Conservation (phyloP, 2,113 vertebrate genomes). For the Myotis yumanensis region DNA sequence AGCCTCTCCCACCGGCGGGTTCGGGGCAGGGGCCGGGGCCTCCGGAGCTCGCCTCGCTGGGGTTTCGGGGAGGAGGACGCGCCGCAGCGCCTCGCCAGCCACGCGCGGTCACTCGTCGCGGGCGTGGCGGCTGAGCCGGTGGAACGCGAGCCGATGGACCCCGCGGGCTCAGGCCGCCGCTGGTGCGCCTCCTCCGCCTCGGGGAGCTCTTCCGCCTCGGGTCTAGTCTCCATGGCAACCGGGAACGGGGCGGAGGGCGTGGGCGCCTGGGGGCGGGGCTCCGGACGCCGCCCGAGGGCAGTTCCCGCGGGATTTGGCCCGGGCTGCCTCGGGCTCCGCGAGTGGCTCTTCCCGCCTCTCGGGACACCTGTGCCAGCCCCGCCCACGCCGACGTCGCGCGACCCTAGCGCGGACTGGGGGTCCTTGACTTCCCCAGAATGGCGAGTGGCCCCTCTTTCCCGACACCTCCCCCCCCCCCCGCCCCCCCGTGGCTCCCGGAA, state of each 20-base stretch:
- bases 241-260: not conserved
- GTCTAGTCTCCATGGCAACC: conserved; percentile 60
- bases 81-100: not conserved
- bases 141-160: accelerated
- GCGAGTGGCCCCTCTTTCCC: not conserved
- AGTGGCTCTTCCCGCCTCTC: accelerated
- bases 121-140: not conserved
- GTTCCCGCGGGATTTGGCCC: not conserved
- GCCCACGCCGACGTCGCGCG: accelerated
- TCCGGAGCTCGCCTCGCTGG: not conserved
- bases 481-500: not conserved
- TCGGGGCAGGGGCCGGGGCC: not conserved
- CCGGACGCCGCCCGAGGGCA: accelerated
- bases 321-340: accelerated
- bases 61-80: not conserved
- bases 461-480: accelerated
- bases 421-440: not conserved
- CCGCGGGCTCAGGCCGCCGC: accelerated
- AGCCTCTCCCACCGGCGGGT: conserved; percentile 22
- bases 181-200: not conserved
- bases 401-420: accelerated
- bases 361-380: accelerated
- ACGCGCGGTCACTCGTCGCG: accelerated
- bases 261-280: too few relatives aligned
- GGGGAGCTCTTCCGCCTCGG: accelerated